phyloP scores from a whole-genome alignment of 2,888 invertebrate species.

The Aporophyla nigra region DNA sequence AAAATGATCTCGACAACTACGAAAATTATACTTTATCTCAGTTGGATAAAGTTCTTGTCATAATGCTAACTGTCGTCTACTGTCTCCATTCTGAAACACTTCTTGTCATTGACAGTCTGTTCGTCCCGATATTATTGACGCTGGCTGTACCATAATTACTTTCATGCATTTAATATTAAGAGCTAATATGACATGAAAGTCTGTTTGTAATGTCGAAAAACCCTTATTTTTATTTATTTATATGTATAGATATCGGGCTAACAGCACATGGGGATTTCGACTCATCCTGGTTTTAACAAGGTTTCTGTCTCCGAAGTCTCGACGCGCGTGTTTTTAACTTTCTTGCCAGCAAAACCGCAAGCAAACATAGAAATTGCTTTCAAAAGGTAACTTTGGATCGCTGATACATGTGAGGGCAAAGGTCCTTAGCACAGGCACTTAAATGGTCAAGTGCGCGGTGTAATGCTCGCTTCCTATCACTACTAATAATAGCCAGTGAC shows the following conservation, averaged over 20 bases:
- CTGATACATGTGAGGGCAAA: slow-evolving; percentile 15
- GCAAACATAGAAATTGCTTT: not conserved
- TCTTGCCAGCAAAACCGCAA: not conserved
- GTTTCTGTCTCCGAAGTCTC: not conserved
- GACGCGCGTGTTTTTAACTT: not conserved
- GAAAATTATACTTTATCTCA: no score
- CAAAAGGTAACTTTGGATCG: slow-evolving; percentile 2
- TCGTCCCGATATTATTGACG: no score
- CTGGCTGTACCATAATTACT: no score
- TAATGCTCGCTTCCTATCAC: slow-evolving; percentile 2
- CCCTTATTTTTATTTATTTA: no score
- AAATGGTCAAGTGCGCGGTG: slow-evolving; percentile 43
- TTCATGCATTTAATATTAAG: no score
- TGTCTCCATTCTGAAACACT: no score
- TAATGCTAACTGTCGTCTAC: no score
- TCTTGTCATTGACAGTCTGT: no score
- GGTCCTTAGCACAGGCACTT: slow-evolving; percentile 13
- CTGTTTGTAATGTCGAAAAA: no score
- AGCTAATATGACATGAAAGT: no score
- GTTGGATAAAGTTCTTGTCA: no score
- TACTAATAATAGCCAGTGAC: slow-evolving; percentile 15
- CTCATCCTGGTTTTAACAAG: not conserved
- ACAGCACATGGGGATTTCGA: not conserved
- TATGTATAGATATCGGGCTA: not conserved
- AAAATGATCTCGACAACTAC: no score